Evolutionary conservation across 1,140 invertebrate genomes (phyloP), one percentile per base, ranked within the genome.

Genomic region (Zaprionus tsacasi): DNA sequence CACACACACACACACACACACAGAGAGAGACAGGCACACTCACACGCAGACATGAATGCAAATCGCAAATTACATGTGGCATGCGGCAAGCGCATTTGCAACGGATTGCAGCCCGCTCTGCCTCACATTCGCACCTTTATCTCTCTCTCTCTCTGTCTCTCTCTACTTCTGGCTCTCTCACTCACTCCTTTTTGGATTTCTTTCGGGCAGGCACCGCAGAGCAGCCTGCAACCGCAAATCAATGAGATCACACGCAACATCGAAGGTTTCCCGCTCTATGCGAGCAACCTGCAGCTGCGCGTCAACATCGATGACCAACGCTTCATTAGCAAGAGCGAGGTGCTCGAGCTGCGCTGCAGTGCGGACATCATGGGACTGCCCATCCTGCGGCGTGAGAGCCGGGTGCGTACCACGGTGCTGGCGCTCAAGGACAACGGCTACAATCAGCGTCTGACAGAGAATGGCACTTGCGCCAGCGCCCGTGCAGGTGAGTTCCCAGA

Each of bases 251-350:
- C 86, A 70, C 85, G 81, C 63, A 90, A 79, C 60, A 55, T 59
- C 43, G 89, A 91, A 52, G 91, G 91, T 56, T 87, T 92, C 58
- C 65, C 86, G n/a, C 79, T 92, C 17, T 91, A 88, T 21, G 67
- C 78, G 40, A 92, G 91, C 74, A 87, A 77, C 55, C 65, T 92
- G 66, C 85, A 92, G 55, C 67, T 92, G 66, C 91, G 91, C 43
- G 71, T 92, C 25, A 70, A 81, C 59, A 78, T 92, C 60, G 91
- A 92, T 15, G 89, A 92, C 77, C 78, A 81, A 63, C 88, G 91
- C n/a, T 91, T 81, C 77, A 90, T 92, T 48, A 77, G 64, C 58
- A 92, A 91, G 61, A 92, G 82, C 67, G 91, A 92, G 38, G 72
- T 91, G 73, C 73, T 92, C 17, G 86, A 92, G 52, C 65, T 92